phyloP scores from a whole-genome alignment of 2,888 invertebrate species.

The Carcina quercana region DNA sequence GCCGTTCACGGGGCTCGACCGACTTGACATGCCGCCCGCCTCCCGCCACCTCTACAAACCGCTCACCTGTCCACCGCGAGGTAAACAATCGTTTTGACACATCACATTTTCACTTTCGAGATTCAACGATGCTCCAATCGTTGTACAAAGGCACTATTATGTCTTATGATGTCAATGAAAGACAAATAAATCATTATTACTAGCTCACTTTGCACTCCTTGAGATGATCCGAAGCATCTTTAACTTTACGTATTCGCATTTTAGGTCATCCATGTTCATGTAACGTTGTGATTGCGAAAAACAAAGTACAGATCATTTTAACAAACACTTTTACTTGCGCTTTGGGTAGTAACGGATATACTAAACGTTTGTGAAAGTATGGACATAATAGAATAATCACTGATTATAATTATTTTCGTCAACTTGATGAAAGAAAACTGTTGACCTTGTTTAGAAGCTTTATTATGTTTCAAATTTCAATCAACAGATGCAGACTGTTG shows the following conservation, averaged over 20 bases:
- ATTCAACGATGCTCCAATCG: constrained; percentile 52
- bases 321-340: constrained; percentile 61
- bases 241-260: constrained; percentile 73
- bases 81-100: constrained; percentile 75
- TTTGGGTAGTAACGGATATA: constrained; percentile 42
- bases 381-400: constrained; percentile 54
- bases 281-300: constrained; percentile 75
- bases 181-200: constrained; percentile 55
- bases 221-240: constrained; percentile 65
- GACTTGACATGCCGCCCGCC: constrained; percentile 70
- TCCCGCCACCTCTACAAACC: constrained; percentile 69
- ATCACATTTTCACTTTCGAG: constrained; percentile 73
- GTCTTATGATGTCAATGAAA: constrained; percentile 52
- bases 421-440: constrained; percentile 72
- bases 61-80: constrained; percentile 69
- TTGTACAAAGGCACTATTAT: constrained; percentile 45
- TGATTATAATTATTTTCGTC: constrained; percentile 66
- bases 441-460: constrained; percentile 76
- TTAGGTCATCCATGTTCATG: constrained; percentile 76
- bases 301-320: constrained; percentile 71
- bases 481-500: constrained; percentile 74
- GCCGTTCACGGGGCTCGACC: constrained; percentile 67
- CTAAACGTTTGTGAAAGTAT: constrained; percentile 44
- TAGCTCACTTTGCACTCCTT: constrained; percentile 58
- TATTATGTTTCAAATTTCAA: constrained; percentile 72